These are phyloP conservation scores for Pogonomyrmex barbatus DNA, from an alignment of 1,140 invertebrate species.

Conservation along the genomic window DNA sequence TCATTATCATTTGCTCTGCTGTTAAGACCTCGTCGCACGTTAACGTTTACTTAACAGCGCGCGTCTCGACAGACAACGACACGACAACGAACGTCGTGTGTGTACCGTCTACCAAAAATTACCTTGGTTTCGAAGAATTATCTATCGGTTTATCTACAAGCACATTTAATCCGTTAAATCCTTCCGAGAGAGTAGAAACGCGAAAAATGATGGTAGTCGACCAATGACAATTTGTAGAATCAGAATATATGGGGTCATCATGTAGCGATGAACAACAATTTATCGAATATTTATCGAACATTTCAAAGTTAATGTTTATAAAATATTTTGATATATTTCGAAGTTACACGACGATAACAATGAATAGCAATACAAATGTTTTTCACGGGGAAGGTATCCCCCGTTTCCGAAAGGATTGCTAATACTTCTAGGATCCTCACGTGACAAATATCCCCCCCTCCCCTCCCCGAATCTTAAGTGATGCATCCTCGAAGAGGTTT, in stretches of 20 bases:
- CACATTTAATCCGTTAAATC: conserved; percentile 9
- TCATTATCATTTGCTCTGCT: conserved; percentile 65
- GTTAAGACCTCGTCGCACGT: neutral
- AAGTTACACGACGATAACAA: neutral
- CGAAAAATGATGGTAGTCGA: neutral
- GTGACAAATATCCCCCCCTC: neutral
- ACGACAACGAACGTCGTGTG: no score
- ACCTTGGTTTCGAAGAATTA: neutral
- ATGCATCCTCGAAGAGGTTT: neutral
- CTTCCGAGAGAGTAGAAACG: neutral
- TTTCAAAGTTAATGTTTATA: neutral
- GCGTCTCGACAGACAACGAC: neutral
- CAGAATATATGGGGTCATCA: neutral
- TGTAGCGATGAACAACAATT: neutral
- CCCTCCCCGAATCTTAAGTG: neutral
- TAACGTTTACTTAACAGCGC: neutral
- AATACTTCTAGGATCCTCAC: neutral
- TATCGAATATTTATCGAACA: neutral
- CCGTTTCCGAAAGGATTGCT: neutral
- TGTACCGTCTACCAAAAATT: neutral
- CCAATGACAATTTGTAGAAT: neutral
- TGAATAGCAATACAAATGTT: neutral
- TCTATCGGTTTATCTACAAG: conserved; percentile 10
- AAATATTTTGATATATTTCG: neutral
- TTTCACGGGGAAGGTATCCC: neutral